phyloP scores from a whole-genome alignment of 64 coral and sea anemone species.

The Cladopsammia gracilis region DNA sequence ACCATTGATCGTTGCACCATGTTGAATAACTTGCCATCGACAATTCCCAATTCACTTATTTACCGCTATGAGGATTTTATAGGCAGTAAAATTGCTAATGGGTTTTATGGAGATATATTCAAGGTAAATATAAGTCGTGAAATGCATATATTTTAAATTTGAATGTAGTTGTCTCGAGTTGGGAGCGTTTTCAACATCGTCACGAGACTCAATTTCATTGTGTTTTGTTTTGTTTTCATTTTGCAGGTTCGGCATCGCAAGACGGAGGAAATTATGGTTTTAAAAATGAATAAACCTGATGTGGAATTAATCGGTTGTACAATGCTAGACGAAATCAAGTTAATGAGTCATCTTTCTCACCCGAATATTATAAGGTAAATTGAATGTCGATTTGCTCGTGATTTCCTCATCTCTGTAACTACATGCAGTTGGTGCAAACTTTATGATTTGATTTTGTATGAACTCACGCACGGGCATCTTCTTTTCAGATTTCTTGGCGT shows the following conservation, averaged over 20 bases:
- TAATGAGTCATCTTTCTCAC: conserved; percentile 84
- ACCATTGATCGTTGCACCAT: not conserved
- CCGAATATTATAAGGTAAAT: conserved; percentile 80
- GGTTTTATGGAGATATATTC: conserved; percentile 89
- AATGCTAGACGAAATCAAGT: conserved; percentile 61
- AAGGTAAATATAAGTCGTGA: conserved; percentile 53
- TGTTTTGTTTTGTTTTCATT: conserved; percentile 42
- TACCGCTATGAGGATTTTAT: conserved; percentile 81
- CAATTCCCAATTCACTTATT: conserved; percentile 63
- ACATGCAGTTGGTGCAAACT: not conserved
- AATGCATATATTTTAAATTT: not conserved
- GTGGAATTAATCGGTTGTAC: not conserved
- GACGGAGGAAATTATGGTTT: conserved; percentile 84
- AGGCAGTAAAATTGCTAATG: conserved; percentile 58
- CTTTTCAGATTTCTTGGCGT: conserved; percentile 72
- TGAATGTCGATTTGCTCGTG: not conserved
- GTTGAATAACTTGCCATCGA: conserved; percentile 66
- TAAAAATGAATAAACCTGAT: conserved; percentile 78
- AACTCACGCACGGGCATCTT: not conserved
- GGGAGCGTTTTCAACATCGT: not conserved
- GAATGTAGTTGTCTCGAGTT: conserved; percentile 9
- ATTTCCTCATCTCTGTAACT: not conserved
- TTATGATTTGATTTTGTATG: not conserved
- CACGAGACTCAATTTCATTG: not conserved
- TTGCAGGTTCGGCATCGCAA: conserved; percentile 70